phyloP scores from a whole-genome alignment of 2,797 vertebrate genomes.

The Glossophaga mutica region DNA sequence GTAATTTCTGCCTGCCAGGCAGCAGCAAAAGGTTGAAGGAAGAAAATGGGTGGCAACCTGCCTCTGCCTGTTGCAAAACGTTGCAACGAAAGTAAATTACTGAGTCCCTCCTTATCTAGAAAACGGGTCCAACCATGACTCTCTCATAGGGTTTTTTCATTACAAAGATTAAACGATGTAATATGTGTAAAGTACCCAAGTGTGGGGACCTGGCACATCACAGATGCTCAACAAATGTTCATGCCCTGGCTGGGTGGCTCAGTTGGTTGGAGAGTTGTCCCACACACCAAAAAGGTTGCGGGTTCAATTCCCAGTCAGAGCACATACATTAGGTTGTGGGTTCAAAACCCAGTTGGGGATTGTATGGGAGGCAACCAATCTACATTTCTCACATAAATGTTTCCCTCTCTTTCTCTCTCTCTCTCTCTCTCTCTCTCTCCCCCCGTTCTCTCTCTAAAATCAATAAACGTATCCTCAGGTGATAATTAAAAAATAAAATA shows the following conservation, averaged over 20 bases:
- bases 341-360: background rate
- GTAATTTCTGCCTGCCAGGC: slow-evolving; percentile 36
- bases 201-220: background rate
- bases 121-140: slow-evolving; percentile 3
- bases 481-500: too few species aligned
- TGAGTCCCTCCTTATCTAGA: background rate
- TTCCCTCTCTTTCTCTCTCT: background rate
- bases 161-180: background rate
- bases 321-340: too few species aligned
- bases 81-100: background rate
- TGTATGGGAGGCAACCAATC: background rate
- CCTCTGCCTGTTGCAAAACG: background rate
- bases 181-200: background rate
- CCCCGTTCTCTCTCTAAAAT: too few species aligned
- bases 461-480: too few species aligned
- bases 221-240: background rate
- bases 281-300: background rate
- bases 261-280: background rate
- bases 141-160: background rate
- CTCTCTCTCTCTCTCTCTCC: too few species aligned
- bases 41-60: background rate
- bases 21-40: background rate
- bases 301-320: too few species aligned
- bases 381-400: background rate
- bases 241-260: too few species aligned